Conservation (phyloP, 2,113 vertebrate genomes). For the Psophia crepitans region DNA sequence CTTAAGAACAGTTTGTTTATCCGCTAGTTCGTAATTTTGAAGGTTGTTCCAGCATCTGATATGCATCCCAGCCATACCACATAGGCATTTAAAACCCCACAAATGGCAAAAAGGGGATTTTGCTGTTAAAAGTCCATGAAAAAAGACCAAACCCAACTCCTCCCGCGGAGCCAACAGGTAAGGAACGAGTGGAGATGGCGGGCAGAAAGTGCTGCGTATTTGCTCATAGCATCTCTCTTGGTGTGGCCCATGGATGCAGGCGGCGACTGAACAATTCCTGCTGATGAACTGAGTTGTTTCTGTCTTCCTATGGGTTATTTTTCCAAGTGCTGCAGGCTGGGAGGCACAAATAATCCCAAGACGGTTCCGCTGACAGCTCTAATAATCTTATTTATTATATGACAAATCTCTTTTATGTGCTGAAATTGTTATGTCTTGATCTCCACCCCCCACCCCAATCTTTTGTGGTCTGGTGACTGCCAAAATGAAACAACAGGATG, state of each 20-base stretch:
- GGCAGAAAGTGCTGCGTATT: not conserved
- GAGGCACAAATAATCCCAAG: conserved; percentile 13
- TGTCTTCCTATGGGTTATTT: not conserved
- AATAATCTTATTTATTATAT: conserved; percentile 47
- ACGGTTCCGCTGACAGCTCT: conserved; percentile 23
- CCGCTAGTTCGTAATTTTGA: not conserved
- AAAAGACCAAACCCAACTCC: not conserved
- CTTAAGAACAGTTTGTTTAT: not conserved
- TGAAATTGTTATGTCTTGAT: not conserved
- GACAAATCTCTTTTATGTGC: not conserved
- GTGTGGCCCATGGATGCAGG: not conserved
- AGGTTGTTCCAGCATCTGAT: not conserved
- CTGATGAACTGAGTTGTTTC: not conserved
- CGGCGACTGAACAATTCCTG: not conserved
- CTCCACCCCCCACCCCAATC: not conserved
- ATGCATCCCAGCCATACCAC: not conserved
- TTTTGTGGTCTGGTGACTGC: not conserved
- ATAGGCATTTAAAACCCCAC: not conserved
- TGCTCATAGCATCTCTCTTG: not conserved
- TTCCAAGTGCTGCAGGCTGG: not conserved
- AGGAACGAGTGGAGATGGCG: not conserved
- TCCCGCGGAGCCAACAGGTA: not conserved
- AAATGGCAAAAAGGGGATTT: not conserved
- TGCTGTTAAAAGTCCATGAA: not conserved
- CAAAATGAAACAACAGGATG: conserved; percentile 16